Percentiles rank a stretch among this genome's conserved stretches.
Conservation (phyloP, 2,113 vertebrate species). For the Hassar affinis region DNA sequence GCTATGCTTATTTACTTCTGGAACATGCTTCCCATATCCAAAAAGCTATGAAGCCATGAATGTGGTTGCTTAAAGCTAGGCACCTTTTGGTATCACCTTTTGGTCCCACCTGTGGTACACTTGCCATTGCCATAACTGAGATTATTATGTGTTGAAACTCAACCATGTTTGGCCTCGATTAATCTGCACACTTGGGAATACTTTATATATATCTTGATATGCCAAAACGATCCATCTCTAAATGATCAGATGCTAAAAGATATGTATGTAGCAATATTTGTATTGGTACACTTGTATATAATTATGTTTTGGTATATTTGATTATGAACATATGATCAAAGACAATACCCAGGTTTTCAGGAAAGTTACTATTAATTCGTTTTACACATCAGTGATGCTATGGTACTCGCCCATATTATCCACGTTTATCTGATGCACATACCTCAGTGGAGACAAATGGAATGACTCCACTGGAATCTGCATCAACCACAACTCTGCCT, state of each 20-base stretch:
- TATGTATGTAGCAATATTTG: no score
- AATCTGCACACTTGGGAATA: background rate
- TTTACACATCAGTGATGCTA: background rate
- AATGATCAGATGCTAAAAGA: no score
- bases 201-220: background rate
- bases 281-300: no score
- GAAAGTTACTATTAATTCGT: background rate
- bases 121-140: no score
- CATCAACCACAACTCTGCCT: background rate
- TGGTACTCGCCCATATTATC: background rate
- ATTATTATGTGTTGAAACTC: background rate
- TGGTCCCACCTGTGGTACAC: no score
- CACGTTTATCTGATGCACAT: background rate
- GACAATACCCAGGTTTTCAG: background rate
- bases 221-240: background rate
- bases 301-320: no score
- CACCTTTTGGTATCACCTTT: no score
- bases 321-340: background rate
- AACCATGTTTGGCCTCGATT: background rate
- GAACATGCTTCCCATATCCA: background rate
- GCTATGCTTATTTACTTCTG: background rate
- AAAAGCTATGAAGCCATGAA: no score
- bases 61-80: no score
- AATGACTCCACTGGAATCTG: constrained; percentile 4
- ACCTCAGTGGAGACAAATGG: background rate